Evolutionary conservation across 2,797 vertebrate genomes (phyloP), one percentile per base, ranked within the genome.

Genomic region (Galaxias olidus): DNA sequence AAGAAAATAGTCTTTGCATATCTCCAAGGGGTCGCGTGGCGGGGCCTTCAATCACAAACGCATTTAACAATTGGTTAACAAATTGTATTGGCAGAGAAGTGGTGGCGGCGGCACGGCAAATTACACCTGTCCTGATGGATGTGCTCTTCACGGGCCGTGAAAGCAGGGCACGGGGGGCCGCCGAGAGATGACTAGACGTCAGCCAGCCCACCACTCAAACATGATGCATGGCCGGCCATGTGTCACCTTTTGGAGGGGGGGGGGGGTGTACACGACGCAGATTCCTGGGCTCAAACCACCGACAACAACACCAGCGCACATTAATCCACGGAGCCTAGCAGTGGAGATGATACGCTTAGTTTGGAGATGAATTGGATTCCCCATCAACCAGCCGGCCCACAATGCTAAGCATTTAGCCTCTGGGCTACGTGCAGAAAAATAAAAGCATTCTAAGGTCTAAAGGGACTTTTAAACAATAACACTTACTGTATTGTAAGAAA

Each of bases 51-150:
- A 49, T 61, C 57, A 59, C 53, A 63, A 41, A 58, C 57, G 41
- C 59, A 73, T 13, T 77, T 62, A 79, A 75, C 81, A 77, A 86
- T 73, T 84, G 78, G 66, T 81, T 86, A 83, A 85, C 84, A 83
- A 82, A 84, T 79, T 80, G 78, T 76, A 78, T 81, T 75, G 79
- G 76, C 69, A 77, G 66, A 75, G 81, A 69, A 72, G 81, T 63
- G 72, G 81, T 63, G 61, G 78, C 74, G 82, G 81, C 77, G 20
- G 76, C 78, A 71, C 71, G 75, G 83, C 74, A 82, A 82, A 84
- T 80, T 81, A 72, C 81, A 84, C 81, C 72, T 17, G 0, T 80
- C 7, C 55, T 78, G 79, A 88, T 49, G 46, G 83, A 88, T 82
- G 78, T 74, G 71, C 73, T 70, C 72, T 81, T 68, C 77, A 78